Conservation (phyloP, 2,113 vertebrate species). For the Theristicus caerulescens region DNA sequence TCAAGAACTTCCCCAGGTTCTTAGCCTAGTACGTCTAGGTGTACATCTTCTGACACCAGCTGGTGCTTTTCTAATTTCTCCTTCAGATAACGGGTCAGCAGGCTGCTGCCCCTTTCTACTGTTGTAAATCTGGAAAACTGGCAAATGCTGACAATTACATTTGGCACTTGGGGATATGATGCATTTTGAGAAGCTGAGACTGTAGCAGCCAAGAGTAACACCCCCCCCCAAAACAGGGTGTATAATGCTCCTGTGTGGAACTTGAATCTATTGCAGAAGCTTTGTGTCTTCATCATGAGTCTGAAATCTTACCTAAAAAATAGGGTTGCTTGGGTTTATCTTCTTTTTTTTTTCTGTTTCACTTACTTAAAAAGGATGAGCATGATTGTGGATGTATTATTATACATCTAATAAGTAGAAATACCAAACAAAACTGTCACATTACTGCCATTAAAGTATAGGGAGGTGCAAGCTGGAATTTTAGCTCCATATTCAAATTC, state of each 20-base stretch:
- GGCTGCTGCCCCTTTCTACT: neutral
- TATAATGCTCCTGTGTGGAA: neutral
- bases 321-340: neutral
- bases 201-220: neutral
- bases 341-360: neutral
- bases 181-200: neutral
- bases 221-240: fast-evolving
- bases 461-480: neutral
- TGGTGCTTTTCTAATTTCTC: neutral
- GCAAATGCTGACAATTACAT: neutral
- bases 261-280: neutral
- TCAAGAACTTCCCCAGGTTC: neutral
- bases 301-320: neutral
- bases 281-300: neutral
- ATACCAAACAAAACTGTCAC: neutral
- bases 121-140: neutral
- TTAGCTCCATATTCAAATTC: neutral
- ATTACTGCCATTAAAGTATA: neutral
- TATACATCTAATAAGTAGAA: neutral
- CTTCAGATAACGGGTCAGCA: neutral
- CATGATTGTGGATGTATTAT: neutral
- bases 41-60: neutral
- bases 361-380: neutral
- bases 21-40: neutral
- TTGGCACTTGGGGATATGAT: neutral